Evolutionary conservation across 2,113 vertebrate species (phyloP), one percentile per base, ranked within the genome.

Genomic region (Sinocyclocheilus rhinocerous): DNA sequence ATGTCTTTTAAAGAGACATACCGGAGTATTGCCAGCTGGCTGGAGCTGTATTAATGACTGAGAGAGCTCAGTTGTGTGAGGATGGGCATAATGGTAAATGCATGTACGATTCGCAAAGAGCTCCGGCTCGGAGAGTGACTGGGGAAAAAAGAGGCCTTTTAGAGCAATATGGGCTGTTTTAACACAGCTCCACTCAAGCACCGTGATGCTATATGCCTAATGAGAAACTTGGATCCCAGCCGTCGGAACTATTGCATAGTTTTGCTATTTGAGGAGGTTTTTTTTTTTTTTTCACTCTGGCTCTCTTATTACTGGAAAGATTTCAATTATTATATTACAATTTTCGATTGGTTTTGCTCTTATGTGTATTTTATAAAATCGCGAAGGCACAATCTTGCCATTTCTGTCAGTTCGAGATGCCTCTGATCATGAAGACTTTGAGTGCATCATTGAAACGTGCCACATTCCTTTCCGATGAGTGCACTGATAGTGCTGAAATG

Each of bases 321-420:
- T 75, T 12, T 75, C 39, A 48, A 26, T 76, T 76, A 76, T 76
- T 9, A 24, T 50, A 13, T 76, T 50, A 24, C 22, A 15, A 76
- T 76, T 48, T 8, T 76, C 24, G 12, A 48, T 59, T 75, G 42
- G n/a, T 48, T 59, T 29, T 63, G 39, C 9, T n/a, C 29, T 65
- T 22, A 52, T 42, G 22, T 45, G 18, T 22, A 29, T 50, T n/a
- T 76, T n/a, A 3, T n/a, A 50, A 80, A 78, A 52, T 26, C 24
- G 22, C 29, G 20, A 73, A 15, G 61, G 52, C 57, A 24, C 33
- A 7, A 63, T 80, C 33, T 57, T 36, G 70, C 22, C n/a, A 72
- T 55, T 78, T 75, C 77, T 77, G 82, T 84, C 85, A 89, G 87
- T 88, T 91, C 79, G 94, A 95, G 95, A 96, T 36, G 36, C 20